phyloP scores from a whole-genome alignment of 1,140 invertebrate species.

The Drosophila hydei region DNA sequence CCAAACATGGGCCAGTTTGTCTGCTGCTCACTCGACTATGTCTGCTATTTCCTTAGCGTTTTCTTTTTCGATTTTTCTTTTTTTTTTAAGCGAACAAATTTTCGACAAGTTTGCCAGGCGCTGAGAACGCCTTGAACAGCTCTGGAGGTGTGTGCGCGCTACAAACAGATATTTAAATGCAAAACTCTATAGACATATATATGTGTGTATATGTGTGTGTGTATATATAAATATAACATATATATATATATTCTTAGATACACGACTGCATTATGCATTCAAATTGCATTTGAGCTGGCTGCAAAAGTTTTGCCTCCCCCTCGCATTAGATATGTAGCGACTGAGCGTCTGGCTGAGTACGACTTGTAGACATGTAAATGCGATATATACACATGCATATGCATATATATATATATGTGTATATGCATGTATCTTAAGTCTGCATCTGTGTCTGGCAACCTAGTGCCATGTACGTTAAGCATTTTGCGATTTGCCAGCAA shows the following conservation, averaged over 20 bases:
- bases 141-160: constrained; percentile 52
- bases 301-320: constrained; percentile 38
- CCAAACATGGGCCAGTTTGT: constrained; percentile 68
- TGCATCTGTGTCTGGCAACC: constrained; percentile 47
- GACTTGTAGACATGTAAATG: constrained; percentile 43
- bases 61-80: constrained; percentile 12
- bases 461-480: constrained; percentile 26
- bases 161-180: constrained; percentile 32
- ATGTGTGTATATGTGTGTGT: background rate
- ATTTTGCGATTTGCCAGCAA: constrained; percentile 24
- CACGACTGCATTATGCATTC: constrained; percentile 53
- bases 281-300: constrained; percentile 49
- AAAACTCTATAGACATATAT: constrained; percentile 7
- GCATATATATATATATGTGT: constrained; percentile 4
- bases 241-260: constrained; percentile 10
- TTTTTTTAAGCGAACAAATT: constrained; percentile 47
- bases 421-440: constrained; percentile 11
- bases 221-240: constrained; percentile 2
- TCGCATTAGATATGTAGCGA: background rate
- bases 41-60: constrained; percentile 12
- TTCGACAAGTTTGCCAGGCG: constrained; percentile 56
- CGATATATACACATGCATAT: constrained; percentile 9
- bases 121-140: constrained; percentile 44
- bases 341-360: constrained; percentile 30
- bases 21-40: constrained; percentile 35